phyloP scores from a whole-genome alignment of 23 tunicate species.

The Halocynthia roretzi region DNA sequence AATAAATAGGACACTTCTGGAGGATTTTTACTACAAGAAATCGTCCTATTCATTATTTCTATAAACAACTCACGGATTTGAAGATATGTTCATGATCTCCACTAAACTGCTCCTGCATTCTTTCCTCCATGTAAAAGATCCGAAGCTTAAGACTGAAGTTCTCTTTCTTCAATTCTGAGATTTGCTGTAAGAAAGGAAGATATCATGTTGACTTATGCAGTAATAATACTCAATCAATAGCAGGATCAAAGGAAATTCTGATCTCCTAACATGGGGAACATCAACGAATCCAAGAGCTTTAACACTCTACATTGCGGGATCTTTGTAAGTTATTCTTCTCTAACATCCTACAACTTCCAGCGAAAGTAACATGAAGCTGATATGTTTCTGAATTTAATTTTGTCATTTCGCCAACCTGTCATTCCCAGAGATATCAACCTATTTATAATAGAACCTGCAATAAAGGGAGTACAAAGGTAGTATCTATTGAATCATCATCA shows the following conservation, averaged over 20 bases:
- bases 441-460: too few relatives aligned
- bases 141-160: constrained; percentile 82
- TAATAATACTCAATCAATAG: neutral
- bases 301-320: neutral
- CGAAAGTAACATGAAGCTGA: too few relatives aligned
- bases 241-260: neutral
- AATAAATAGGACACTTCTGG: too few relatives aligned
- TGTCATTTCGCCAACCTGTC: too few relatives aligned
- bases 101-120: constrained; percentile 60
- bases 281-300: neutral
- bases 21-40: too few relatives aligned
- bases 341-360: too few relatives aligned
- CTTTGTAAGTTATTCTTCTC: too few relatives aligned
- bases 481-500: too few relatives aligned
- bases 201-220: neutral
- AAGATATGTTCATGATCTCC: constrained; percentile 67
- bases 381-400: too few relatives aligned
- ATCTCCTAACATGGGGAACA: neutral
- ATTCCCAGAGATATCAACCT: too few relatives aligned
- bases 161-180: constrained; percentile 85
- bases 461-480: too few relatives aligned
- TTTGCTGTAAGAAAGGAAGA: constrained; percentile 52
- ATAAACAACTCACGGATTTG: constrained; percentile 37
- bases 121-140: constrained; percentile 89
- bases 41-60: too few relatives aligned